Evolutionary conservation across 2,888 invertebrate species (phyloP), one percentile per base, ranked within the genome.

Genomic region (Andrena marginata): DNA sequence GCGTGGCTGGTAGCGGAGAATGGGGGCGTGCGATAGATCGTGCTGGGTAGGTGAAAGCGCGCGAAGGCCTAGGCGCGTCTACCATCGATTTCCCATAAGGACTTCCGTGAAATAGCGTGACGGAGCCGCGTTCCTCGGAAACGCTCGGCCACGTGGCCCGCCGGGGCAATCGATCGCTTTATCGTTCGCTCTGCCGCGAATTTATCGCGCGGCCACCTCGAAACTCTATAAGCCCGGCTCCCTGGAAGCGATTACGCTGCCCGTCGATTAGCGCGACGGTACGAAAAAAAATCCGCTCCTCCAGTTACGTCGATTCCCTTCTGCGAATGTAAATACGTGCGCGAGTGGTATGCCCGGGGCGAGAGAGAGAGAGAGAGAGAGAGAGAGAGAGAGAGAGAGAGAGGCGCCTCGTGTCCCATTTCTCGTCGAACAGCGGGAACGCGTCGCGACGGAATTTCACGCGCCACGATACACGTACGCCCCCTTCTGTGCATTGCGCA

Each of bases 71-170:
- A 60, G 42, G 33, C 35, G 59, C 29, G 51, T 62, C 42, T 42
- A 42, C 0, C 42, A 88, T 88, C 82, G 88, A 89, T 88, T 88
- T 87, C 78, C 80, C 87, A 82, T 83, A 85, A 85, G 77, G 79
- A 68, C 64, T 89, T 87, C 86, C 54, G 56, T 75, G 87, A 89
- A 88, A 49, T 79, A 68, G 67, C 65, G 76, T 62, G 72, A 51
- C 65, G 74, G 26, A 35, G 54, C 74, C 48, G 65, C 69, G 70
- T 87, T 89, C 82, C 86, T 67, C 79, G 77, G 85, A 89, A 86
- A 80, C 60, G 67, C 73, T 48, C 48, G 76, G 65, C 78, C 87
- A 86, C 88, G 85, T 85, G 87, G 82, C 76, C 79, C 63, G 42
- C 73, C 8, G 70, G 1, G 13, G 13, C 75, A 80, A 89, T 89